phyloP scores from a whole-genome alignment of 2,797 vertebrate species.

The Microchirus variegatus region DNA sequence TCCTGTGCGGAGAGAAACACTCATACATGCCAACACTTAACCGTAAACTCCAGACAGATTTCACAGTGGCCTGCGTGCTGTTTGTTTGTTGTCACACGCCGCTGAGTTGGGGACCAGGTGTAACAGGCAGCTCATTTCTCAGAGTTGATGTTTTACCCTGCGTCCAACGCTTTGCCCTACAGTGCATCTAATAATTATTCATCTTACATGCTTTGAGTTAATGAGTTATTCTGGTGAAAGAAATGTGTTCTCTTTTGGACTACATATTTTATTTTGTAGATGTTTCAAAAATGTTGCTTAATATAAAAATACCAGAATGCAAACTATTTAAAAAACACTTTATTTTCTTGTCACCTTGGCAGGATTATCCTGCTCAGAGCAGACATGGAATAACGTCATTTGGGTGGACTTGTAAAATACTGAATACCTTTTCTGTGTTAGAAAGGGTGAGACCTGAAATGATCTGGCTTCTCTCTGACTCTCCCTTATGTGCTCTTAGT shows the following conservation, averaged over 20 bases:
- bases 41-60: neutral
- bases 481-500: slow-evolving; percentile 21
- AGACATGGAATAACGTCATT: slow-evolving; percentile 13
- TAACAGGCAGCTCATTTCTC: slow-evolving; percentile 54
- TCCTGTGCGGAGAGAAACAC: neutral
- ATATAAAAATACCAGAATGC: too few relatives aligned
- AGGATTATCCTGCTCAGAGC: too few relatives aligned
- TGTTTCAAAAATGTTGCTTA: neutral
- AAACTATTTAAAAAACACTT: too few relatives aligned
- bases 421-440: slow-evolving; percentile 6
- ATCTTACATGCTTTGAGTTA: slow-evolving; percentile 24
- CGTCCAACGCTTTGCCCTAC: neutral
- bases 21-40: neutral
- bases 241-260: neutral
- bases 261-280: neutral
- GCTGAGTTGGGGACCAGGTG: slow-evolving; percentile 47
- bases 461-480: slow-evolving; percentile 14
- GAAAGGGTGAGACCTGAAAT: slow-evolving; percentile 24
- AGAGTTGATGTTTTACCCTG: slow-evolving; percentile 58
- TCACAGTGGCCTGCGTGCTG: neutral
- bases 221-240: slow-evolving; percentile 1
- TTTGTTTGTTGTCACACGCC: slow-evolving; percentile 18
- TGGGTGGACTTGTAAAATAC: slow-evolving; percentile 48
- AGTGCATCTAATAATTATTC: slow-evolving; percentile 20
- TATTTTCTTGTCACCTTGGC: too few relatives aligned